Evolutionary conservation across 2,888 invertebrate genomes (phyloP), one percentile per base, ranked within the genome.

Genomic region (Cosmorhoe ocellata): DNA sequence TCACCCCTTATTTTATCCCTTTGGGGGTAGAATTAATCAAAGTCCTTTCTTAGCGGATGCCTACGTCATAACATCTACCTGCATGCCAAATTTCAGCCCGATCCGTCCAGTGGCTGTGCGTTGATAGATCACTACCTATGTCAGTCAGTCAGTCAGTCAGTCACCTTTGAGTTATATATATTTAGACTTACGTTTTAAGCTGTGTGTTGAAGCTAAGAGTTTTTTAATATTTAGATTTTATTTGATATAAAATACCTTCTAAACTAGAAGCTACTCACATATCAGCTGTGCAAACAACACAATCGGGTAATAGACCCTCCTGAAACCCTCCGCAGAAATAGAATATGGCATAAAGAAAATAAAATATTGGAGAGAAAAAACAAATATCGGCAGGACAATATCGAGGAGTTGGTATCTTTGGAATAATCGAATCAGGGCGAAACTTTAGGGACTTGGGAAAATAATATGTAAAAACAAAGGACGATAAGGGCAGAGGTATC

Each of bases 371-470:
- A 61, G 46, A 62, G 62, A 66, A 67, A 69, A 73, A 75, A 74
- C 75, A 78, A 76, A 79, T 77, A 76, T 75, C 71, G 62, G 56
- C 58, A 69, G 70, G 69, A 73, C 71, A 74, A 69, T 74, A 74
- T 71, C 65, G 55, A 42, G 57, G 53, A 42, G 58, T 58, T 63
- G 69, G 74, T 76, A 74, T 75, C 76, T 70, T 69, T 64, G 63
- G 70, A 73, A 77, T 78, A 78, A 79, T 80, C 77, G 74, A 76
- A 78, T 78, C 68, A 68, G 66, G 64, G 45, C 58, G 59, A 71
- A 74, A 78, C 52, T 58, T 61, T 38, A 37, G 51, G 42, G 53
- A 28, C 46, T 47, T 41, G 38, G 22, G 57, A 66, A 69, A 71
- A 74, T 77, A 71, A 74, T 77, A 79, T 80, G 79, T 74, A 78